Conservation (phyloP, 37 sponge, comb jelly and placozoan genomes). For the Cliona cf. orientalis region DNA sequence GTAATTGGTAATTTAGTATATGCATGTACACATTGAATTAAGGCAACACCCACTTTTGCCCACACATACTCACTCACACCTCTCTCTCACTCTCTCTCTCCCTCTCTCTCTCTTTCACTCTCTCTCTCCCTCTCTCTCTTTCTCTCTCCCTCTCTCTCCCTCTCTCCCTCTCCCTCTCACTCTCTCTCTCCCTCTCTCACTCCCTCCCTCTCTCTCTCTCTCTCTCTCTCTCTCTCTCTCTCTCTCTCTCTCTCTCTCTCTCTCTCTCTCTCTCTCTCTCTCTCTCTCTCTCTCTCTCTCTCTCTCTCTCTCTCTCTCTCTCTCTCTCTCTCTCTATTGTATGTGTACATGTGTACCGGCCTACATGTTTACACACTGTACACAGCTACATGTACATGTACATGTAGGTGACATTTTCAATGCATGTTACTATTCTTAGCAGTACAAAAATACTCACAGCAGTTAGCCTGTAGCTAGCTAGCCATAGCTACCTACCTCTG, state of each 20-base stretch:
- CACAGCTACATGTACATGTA: conserved; percentile 15
- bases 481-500: no score
- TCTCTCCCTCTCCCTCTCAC: conserved; percentile 2
- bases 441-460: no score
- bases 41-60: neutral
- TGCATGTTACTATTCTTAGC: no score
- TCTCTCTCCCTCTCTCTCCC: neutral
- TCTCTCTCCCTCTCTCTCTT: neutral
- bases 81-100: neutral
- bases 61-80: neutral
- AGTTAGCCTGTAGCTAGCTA: no score
- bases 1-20: no score
- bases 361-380: neutral
- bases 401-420: neutral
- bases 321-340: neutral
- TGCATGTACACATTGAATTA: no score
- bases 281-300: conserved; percentile 17
- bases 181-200: conserved; percentile 11
- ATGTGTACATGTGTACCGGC: neutral
- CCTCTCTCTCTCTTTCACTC: neutral
- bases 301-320: conserved; percentile 15
- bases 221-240: conserved; percentile 10
- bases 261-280: neutral
- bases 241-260: conserved; percentile 22
- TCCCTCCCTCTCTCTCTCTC: conserved; percentile 17